phyloP scores from a whole-genome alignment of 2,113 vertebrate genomes.

The Butorides virescens region DNA sequence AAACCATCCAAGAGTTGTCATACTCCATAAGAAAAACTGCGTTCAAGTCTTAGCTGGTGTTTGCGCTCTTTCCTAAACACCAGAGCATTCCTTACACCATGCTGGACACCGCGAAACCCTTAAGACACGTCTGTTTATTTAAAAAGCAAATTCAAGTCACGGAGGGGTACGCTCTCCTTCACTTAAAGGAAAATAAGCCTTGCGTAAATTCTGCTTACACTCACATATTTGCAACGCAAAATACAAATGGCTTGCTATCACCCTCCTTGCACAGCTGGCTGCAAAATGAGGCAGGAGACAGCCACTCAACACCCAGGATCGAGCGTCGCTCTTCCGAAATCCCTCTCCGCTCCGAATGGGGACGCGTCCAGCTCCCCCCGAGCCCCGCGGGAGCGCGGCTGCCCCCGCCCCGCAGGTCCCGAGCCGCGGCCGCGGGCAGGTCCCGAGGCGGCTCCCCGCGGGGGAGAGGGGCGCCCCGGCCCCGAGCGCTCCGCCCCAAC shows the following conservation, averaged over 20 bases:
- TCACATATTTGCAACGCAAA: background rate
- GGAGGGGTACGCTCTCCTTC: background rate
- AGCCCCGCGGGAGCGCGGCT: background rate
- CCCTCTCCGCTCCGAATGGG: accelerated
- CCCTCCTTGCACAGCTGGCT: accelerated
- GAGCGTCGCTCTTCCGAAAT: background rate
- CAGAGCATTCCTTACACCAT: slow-evolving; percentile 57
- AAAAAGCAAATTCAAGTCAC: slow-evolving; percentile 57
- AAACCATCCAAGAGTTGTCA: background rate
- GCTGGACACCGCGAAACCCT: slow-evolving; percentile 47
- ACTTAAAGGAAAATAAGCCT: slow-evolving; percentile 31
- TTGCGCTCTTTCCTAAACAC: slow-evolving; percentile 32
- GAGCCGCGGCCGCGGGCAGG: background rate
- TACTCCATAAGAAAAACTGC: background rate
- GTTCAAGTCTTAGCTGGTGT: background rate
- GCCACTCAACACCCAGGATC: accelerated
- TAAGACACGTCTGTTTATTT: slow-evolving; percentile 39
- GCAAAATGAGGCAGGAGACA: background rate
- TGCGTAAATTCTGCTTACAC: background rate
- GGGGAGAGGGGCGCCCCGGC: background rate
- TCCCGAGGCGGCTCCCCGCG: background rate
- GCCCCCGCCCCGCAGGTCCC: background rate
- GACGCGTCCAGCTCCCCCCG: too few relatives aligned
- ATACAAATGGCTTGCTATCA: background rate
- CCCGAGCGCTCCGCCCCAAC: background rate